Base-by-base conservation (phyloP, 2,888 invertebrate species). In the Ametastegia equiseti region DNA sequence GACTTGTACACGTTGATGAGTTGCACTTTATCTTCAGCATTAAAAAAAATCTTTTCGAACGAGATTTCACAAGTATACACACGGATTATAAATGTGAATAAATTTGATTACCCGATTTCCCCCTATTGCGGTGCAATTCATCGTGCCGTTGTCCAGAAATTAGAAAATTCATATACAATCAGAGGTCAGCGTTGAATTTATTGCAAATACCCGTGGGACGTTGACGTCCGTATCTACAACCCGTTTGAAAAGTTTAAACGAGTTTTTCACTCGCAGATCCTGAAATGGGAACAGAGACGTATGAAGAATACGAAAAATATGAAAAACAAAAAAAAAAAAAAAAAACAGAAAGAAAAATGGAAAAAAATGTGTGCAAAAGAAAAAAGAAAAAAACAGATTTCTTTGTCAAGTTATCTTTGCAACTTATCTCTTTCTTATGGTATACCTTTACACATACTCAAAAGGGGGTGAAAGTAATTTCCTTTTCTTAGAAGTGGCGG, bases 171-270 rank as follows among this genome's bases (percentile, higher is more conserved):
- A n/a, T 7, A 67, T 67, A 6, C 36, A 67, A 36, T 67, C 65
- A 39, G 39, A 39, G 39, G 39, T 27, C 39, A 39, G n/a, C 39
- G 65, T 67, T 39, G 13, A 39, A 67, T 67, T 39, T 36, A 33
- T 67, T n/a, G 65, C 36, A 27, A 65, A 67, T 67, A 39, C 39
- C 39, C 39, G n/a, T 63, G 63, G 63, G 39, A 19, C n/a, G 65
- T 67, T 19, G 19, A 67, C 65, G 42, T 9, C 23, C 30, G 15
- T 63, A 33, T 33, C 36, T 39, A 39, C n/a, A 67, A 39, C 65
- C 39, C 36, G 39, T 67, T 67, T 67, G 13, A 36, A 67, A 67
- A 67, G 39, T 67, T 67, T 23, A 39, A 67, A 39, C 65, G 36
- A 67, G 65, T 39, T 19, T n/a, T 67, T 67, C 39, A 67, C 65